Conservation (phyloP, 2,113 vertebrate genomes). For the Psephotus haematonotus region DNA sequence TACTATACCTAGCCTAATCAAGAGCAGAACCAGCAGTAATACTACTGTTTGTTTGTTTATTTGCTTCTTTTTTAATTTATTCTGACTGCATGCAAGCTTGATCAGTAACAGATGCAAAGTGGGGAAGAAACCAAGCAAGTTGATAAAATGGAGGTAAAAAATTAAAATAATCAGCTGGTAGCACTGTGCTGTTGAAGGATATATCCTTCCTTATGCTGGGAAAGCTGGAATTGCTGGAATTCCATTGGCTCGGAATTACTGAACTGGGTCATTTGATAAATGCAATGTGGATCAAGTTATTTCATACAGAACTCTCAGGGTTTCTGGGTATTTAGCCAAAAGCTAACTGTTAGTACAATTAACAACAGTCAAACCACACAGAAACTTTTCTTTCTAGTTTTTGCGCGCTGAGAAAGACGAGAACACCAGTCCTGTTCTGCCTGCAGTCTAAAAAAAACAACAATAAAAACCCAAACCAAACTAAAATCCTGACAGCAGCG, state of each 20-base stretch:
- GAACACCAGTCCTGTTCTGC: background rate
- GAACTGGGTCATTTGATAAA: conserved; percentile 24
- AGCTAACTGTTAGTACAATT: background rate
- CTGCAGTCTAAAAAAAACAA: background rate
- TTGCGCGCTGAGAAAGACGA: background rate
- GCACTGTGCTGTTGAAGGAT: background rate
- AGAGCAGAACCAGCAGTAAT: background rate
- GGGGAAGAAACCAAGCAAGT: conserved; percentile 24
- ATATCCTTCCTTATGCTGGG: background rate
- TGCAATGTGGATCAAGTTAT: background rate
- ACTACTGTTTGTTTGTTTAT: background rate
- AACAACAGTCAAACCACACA: background rate
- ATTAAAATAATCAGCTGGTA: background rate
- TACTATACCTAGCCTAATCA: conserved; percentile 29
- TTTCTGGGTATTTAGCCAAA: background rate
- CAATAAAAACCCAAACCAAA: background rate
- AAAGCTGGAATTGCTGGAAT: background rate
- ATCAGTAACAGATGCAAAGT: conserved; percentile 45
- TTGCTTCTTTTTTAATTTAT: conserved; percentile 42
- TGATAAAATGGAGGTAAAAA: background rate
- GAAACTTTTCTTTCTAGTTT: conserved; percentile 9
- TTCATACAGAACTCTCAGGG: background rate
- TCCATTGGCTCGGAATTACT: background rate
- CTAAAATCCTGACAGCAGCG: conserved; percentile 11
- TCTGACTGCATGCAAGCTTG: conserved; percentile 16